Percentiles rank a stretch among this genome's conserved stretches.
Conservation (phyloP, 2,888 invertebrate species). For the Saturnia pavonia region DNA sequence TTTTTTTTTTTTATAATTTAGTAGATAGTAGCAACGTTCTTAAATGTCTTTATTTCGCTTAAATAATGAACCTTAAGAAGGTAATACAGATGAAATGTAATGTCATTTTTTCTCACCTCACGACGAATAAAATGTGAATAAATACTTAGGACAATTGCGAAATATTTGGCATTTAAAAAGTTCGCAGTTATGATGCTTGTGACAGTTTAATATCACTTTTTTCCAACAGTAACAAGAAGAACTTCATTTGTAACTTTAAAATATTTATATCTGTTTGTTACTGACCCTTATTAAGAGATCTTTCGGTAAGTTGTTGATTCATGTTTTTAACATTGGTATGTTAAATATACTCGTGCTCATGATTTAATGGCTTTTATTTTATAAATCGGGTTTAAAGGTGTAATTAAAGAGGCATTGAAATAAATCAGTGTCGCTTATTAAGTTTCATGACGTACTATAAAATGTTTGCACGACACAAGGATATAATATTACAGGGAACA, state of each 20-base stretch:
- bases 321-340: slow-evolving; percentile 41
- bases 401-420: slow-evolving; percentile 6
- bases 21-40: too few species aligned
- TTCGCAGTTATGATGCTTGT: slow-evolving; percentile 52
- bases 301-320: slow-evolving; percentile 45
- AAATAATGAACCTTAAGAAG: neutral
- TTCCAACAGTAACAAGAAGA: slow-evolving; percentile 52
- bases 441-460: neutral
- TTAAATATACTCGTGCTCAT: slow-evolving; percentile 45
- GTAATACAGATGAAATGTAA: slow-evolving; percentile 2
- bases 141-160: slow-evolving; percentile 46
- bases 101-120: slow-evolving; percentile 33
- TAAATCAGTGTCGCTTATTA: slow-evolving; percentile 11
- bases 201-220: slow-evolving; percentile 58
- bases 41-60: neutral
- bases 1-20: too few species aligned
- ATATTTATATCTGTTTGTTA: slow-evolving; percentile 51
- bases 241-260: slow-evolving; percentile 52
- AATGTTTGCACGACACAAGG: neutral
- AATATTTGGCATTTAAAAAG: slow-evolving; percentile 53
- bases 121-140: slow-evolving; percentile 42
- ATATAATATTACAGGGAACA: neutral
- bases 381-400: slow-evolving; percentile 26
- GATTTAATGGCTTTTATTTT: slow-evolving; percentile 40
- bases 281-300: slow-evolving; percentile 58